Evolutionary conservation across 1,140 invertebrate genomes (phyloP).

Genomic region (Kradibia gibbosae): DNA sequence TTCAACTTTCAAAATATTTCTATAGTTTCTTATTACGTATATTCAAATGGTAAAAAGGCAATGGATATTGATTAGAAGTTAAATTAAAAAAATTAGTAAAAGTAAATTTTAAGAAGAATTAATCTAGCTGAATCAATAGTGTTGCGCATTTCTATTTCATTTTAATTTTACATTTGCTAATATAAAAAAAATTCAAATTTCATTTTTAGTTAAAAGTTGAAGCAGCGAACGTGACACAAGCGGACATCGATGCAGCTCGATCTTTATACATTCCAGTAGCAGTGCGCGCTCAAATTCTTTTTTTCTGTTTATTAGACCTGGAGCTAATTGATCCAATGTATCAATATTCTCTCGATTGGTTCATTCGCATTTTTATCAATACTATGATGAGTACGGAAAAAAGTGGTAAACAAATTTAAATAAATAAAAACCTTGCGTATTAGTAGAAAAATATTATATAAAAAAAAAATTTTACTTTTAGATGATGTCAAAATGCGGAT

Average conservation of each 20-base stretch:
- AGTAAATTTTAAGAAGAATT: too few relatives aligned
- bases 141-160: too few relatives aligned
- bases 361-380: conserved; percentile 79
- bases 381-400: conserved; percentile 80
- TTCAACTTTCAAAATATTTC: too few relatives aligned
- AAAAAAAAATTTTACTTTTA: conserved; percentile 59
- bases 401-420: conserved; percentile 57
- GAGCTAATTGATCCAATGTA: conserved; percentile 84
- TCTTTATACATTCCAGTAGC: conserved; percentile 82
- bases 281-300: conserved; percentile 80
- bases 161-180: too few relatives aligned
- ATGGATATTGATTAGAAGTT: too few relatives aligned
- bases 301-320: conserved; percentile 82
- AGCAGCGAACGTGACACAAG: conserved; percentile 76
- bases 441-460: neutral
- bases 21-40: too few relatives aligned
- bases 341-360: conserved; percentile 85
- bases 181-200: neutral
- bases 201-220: conserved; percentile 73
- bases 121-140: too few relatives aligned
- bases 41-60: too few relatives aligned
- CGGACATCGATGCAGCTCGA: conserved; percentile 80
- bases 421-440: neutral
- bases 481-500: conserved; percentile 78
- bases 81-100: too few relatives aligned